Evolutionary conservation across 2,797 vertebrate species (phyloP).

Genomic region (Smutsia temminckii): DNA sequence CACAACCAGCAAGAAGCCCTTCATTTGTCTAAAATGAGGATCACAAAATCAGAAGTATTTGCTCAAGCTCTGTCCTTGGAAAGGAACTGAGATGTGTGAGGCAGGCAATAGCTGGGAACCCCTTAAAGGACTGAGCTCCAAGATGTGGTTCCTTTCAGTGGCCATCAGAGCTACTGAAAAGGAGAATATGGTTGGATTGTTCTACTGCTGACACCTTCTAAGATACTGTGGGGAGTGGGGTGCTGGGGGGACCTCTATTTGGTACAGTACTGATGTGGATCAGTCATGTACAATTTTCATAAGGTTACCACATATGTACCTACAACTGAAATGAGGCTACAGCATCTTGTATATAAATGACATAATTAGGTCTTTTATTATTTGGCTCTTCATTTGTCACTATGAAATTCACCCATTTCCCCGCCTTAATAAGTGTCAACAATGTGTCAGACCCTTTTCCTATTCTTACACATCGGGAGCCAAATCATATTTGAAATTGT

Average conservation of each 20-base stretch:
- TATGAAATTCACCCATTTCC: not conserved
- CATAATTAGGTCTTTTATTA: not conserved
- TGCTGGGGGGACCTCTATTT: not conserved
- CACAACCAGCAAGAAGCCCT: not conserved
- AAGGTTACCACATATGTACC: not conserved
- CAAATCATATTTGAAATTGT: not conserved
- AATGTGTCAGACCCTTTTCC: not conserved
- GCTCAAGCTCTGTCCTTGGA: not conserved
- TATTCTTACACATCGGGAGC: not conserved
- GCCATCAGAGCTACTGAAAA: not conserved
- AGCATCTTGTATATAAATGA: not conserved
- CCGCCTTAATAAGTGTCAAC: not conserved
- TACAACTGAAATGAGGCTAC: not conserved
- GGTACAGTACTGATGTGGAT: not conserved
- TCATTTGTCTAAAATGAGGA: not conserved
- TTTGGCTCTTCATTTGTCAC: not conserved
- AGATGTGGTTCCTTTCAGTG: not conserved
- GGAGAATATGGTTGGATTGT: not conserved
- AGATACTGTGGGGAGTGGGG: not conserved
- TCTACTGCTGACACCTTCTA: not conserved
- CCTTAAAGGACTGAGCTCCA: not conserved
- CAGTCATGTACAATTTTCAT: not conserved
- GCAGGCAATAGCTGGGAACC: not conserved
- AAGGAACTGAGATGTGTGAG: not conserved
- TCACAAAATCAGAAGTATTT: not conserved